Evolutionary conservation across 2,113 vertebrate genomes (phyloP).

Genomic region (Xiphophorus maculatus): DNA sequence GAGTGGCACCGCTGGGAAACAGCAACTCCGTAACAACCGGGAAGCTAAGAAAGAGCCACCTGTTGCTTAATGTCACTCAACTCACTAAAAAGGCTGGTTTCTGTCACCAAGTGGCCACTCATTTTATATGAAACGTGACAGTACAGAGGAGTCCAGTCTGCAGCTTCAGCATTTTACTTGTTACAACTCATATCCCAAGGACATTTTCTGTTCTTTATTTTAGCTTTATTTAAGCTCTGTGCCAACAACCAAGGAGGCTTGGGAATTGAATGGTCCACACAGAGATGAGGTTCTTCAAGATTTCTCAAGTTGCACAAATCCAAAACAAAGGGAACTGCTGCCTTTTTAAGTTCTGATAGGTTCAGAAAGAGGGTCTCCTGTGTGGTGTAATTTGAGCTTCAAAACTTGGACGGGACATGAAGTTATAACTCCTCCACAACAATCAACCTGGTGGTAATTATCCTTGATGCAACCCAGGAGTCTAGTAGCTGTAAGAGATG

Average conservation of each 20-base stretch:
- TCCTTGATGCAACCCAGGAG: constrained; percentile 43
- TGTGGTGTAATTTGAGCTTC: constrained; percentile 52
- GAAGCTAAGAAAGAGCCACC: constrained; percentile 43
- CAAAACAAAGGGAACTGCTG: constrained; percentile 33
- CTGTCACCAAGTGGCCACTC: constrained; percentile 20
- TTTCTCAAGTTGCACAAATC: constrained; percentile 31
- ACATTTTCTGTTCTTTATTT: constrained; percentile 10
- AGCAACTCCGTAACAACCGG: constrained; percentile 21
- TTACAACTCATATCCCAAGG: constrained; percentile 16
- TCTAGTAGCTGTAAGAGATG: constrained; percentile 7
- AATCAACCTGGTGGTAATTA: constrained; percentile 58
- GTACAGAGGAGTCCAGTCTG: constrained; percentile 11
- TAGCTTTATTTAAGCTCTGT: not conserved
- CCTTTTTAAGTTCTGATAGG: constrained; percentile 24
- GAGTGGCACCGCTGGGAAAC: constrained; percentile 55
- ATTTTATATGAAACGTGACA: constrained; percentile 27
- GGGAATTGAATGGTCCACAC: constrained; percentile 23
- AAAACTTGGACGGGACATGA: constrained; percentile 50
- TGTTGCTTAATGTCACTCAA: constrained; percentile 19
- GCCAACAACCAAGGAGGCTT: constrained; percentile 13
- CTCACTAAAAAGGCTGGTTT: constrained; percentile 1
- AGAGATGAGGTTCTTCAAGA: constrained; percentile 31
- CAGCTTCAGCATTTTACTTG: constrained; percentile 41
- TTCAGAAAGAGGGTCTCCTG: constrained; percentile 33
- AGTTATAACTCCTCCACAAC: constrained; percentile 47